These are phyloP conservation scores for Xestia xanthographa DNA, from an alignment of 2,888 invertebrate genomes.

Conservation along the genomic window DNA sequence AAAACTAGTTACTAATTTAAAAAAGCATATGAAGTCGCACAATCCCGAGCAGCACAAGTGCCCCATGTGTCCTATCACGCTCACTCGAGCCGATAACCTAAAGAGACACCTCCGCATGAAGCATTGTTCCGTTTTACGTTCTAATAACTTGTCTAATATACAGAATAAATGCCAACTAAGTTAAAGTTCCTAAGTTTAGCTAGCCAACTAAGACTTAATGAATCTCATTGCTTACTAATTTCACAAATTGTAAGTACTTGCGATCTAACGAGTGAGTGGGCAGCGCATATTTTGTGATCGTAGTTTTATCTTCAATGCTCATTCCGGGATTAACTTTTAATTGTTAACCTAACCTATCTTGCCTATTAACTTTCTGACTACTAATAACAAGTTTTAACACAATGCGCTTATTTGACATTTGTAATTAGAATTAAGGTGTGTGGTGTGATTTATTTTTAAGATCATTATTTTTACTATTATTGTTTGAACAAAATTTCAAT, in stretches of 20 bases:
- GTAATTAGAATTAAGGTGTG: constrained; percentile 89
- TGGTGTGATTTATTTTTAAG: constrained; percentile 84
- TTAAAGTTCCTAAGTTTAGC: constrained; percentile 52
- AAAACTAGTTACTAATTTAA: constrained; percentile 92
- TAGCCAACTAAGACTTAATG: constrained; percentile 31
- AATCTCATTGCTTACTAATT: constrained; percentile 54
- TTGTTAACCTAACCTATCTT: constrained; percentile 58
- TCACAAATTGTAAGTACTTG: constrained; percentile 52
- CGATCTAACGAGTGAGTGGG: constrained; percentile 52
- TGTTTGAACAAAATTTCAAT: constrained; percentile 28
- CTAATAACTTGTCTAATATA: constrained; percentile 84
- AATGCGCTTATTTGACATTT: constrained; percentile 79
- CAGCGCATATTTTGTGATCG: constrained; percentile 47
- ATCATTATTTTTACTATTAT: constrained; percentile 56
- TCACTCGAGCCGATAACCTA: constrained; percentile 92
- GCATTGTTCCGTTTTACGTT: constrained; percentile 86
- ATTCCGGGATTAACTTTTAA: constrained; percentile 51
- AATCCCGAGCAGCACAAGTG: constrained; percentile 92
- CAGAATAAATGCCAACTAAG: constrained; percentile 80
- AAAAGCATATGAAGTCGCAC: constrained; percentile 93
- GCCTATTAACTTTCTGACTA: constrained; percentile 51
- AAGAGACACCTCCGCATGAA: constrained; percentile 92
- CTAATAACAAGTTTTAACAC: constrained; percentile 61
- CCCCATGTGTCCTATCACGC: constrained; percentile 91
- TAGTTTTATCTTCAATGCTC: constrained; percentile 43